A percentile compares a stretch with the other conserved stretches of the same genome.
phyloP scores from a whole-genome alignment of 2,888 invertebrate genomes.

The Drosophila barbarae region DNA sequence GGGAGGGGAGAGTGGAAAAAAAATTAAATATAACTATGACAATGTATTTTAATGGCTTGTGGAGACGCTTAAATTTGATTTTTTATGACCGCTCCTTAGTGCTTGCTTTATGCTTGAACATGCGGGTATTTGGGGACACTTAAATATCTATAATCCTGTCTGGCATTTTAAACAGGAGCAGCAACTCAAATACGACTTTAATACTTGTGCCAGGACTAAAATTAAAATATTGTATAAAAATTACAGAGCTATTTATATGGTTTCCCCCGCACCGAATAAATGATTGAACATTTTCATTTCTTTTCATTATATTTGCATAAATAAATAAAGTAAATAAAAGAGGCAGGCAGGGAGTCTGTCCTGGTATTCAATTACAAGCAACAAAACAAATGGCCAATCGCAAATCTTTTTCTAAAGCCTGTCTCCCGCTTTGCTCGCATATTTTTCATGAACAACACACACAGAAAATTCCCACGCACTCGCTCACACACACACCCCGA shows the following conservation, averaged over 20 bases:
- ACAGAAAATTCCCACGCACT: conserved; percentile 10
- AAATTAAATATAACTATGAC: conserved; percentile 43
- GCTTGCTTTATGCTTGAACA: conserved; percentile 24
- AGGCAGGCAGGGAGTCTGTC: background rate
- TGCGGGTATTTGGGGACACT: conserved; percentile 26
- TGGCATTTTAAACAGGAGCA: conserved; percentile 19
- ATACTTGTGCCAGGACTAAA: background rate
- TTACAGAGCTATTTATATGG: background rate
- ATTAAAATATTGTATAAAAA: background rate
- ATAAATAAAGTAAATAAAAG: conserved; percentile 14
- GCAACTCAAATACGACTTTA: too few relatives aligned
- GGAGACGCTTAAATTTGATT: conserved; percentile 38
- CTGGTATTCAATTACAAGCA: conserved; percentile 58
- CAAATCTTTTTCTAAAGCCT: conserved; percentile 52
- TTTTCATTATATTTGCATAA: conserved; percentile 43
- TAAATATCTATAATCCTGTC: conserved; percentile 10
- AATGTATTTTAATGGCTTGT: conserved; percentile 33
- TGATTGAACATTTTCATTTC: conserved; percentile 33
- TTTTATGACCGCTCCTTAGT: conserved; percentile 32
- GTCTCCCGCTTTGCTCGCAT: conserved; percentile 29
- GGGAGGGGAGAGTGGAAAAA: background rate
- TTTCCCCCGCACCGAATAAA: background rate
- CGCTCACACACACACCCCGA: background rate
- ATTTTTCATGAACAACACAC: conserved; percentile 35
- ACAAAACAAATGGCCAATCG: conserved; percentile 60